Conservation (phyloP, 2,888 invertebrate genomes). For the Hofmannophila pseudospretella region DNA sequence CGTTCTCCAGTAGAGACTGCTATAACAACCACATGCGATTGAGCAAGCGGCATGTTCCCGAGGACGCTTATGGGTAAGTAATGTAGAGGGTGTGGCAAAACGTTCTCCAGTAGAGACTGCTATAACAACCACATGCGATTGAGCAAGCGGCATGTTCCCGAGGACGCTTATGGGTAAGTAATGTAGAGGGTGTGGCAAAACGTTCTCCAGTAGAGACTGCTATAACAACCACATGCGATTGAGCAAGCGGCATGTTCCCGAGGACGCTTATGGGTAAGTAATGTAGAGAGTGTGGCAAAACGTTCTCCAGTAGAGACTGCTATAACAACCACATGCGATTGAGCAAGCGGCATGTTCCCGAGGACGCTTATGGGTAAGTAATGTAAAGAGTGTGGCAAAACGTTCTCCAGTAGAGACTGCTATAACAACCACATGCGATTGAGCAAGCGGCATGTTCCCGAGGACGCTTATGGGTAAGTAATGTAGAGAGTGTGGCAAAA, state of each 20-base stretch:
- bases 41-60: slow-evolving; percentile 57
- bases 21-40: slow-evolving; percentile 64
- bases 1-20: slow-evolving; percentile 57
- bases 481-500: slow-evolving; percentile 54
- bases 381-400: slow-evolving; percentile 54
- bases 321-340: slow-evolving; percentile 63
- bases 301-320: slow-evolving; percentile 57
- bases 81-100: slow-evolving; percentile 54
- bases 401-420: slow-evolving; percentile 57
- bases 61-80: slow-evolving; percentile 54
- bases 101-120: slow-evolving; percentile 57
- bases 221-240: slow-evolving; percentile 63
- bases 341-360: slow-evolving; percentile 57
- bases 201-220: slow-evolving; percentile 57
- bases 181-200: slow-evolving; percentile 54
- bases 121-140: slow-evolving; percentile 63
- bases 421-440: slow-evolving; percentile 63
- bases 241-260: slow-evolving; percentile 57
- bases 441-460: slow-evolving; percentile 57
- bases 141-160: slow-evolving; percentile 57
- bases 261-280: slow-evolving; percentile 53
- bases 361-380: slow-evolving; percentile 53
- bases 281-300: slow-evolving; percentile 54
- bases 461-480: slow-evolving; percentile 53
- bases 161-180: slow-evolving; percentile 53